Evolutionary conservation across 2,888 invertebrate genomes (phyloP), one percentile per base, ranked within the genome.

Genomic region (Diogma glabrata): DNA sequence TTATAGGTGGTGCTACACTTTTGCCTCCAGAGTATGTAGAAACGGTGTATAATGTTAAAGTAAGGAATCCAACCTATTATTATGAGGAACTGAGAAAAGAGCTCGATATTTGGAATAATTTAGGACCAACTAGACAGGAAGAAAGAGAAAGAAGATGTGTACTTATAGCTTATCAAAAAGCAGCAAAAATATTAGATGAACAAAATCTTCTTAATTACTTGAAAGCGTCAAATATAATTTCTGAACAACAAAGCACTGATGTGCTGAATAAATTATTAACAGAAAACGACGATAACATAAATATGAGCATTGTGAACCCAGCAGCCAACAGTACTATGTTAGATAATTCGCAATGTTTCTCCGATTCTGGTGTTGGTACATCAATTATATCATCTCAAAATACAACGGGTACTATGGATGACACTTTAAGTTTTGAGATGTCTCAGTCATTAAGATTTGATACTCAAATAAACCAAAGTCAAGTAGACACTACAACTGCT

Each of bases 101-200:
- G 23, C 7, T 22, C 23, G 22, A 5, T 3, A 14, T 43, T 8
- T 43, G 43, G 43, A 12, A 43, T 22, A 2, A 22, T 5, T 43
- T 43, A 5, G 43, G 43, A 8, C 43, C 43, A 3, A n/a, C 12
- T 4, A 5, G 22, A 12, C 43, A 43, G n/a, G 43, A 43, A 23
- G 43, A 43, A 14, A 20, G 43, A 12, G 8, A 43, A n/a, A 10
- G 22, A 22, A 20, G 43, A 14, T 43, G 43, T 22, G 23, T 43
- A 43, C n/a, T 43, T 20, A 43, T 43, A 14, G 20, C 43, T 3
- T 43, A 43, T 43, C 43, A 43, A n/a, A 43, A 43, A 22, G 43
- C 43, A 7, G 22, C 23, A 14, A 43, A 43, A 43, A 8, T 43
- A n/a, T n/a, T 43, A 22, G 43, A 43, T 9, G 43, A 43, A 43